Percentiles rank a stretch among this genome's conserved stretches.
Conservation (phyloP, 2,113 vertebrate species). For the Chamaea fasciata region DNA sequence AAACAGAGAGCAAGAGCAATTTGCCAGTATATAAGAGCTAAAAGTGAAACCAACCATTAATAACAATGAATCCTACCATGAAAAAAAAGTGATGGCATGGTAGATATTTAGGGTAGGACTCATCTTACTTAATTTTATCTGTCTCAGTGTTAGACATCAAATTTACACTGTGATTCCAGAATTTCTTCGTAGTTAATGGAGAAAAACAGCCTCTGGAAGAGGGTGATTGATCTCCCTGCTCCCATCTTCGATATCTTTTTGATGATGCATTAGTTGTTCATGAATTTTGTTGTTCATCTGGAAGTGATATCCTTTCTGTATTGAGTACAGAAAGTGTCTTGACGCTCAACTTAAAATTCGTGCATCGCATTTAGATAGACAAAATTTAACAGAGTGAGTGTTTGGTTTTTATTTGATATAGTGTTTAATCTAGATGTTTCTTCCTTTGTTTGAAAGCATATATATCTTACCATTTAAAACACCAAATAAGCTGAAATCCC, state of each 20-base stretch:
- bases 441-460: not conserved
- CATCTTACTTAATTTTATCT: conserved; percentile 1
- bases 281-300: not conserved
- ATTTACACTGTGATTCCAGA: not conserved
- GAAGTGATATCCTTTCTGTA: not conserved
- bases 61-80: conserved; percentile 3
- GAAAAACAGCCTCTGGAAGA: not conserved
- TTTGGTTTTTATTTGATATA: not conserved
- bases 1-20: not conserved
- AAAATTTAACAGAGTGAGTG: not conserved
- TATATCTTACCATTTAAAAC: not conserved
- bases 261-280: not conserved
- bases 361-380: not conserved
- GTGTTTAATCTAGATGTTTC: not conserved
- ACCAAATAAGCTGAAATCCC: not conserved
- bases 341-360: rapidly evolving
- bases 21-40: not conserved
- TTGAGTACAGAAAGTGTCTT: not conserved
- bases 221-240: not conserved
- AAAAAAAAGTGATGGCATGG: not conserved
- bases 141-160: not conserved
- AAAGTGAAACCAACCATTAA: conserved; percentile 39
- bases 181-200: not conserved
- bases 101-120: not conserved
- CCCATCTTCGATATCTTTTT: not conserved